Base-by-base conservation (phyloP, 2,888 invertebrate genomes). In the Euspilapteryx auroguttella region DNA sequence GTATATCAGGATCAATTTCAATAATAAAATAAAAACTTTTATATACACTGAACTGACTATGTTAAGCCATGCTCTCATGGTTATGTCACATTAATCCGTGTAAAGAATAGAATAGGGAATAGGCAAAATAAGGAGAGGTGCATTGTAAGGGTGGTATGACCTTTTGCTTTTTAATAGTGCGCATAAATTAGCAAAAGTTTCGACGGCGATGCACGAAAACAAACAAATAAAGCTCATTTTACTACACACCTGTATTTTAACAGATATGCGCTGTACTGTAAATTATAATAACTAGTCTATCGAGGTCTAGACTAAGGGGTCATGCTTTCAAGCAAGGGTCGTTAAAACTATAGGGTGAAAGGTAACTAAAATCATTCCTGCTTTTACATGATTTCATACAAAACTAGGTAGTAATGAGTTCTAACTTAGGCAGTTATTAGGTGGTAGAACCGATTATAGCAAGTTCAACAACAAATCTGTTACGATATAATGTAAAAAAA, bases 131-230 rank as follows among this genome's bases (percentile, higher is more conserved):
- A 68, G 68, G 68, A 26, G 34, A 59, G 71, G 73, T 71, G 73
- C 71, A 55, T 52, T 30, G 44, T 61, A 55, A 45, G 10, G 24
- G 29, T 28, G 10, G 41, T 42, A 38, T 43, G 49, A 45, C 34
- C 36, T 40, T 42, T 33, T 44, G 43, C 44, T 41, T 41, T 45
- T 47, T 37, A 44, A 3, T 41, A 35, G 45, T 44, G 54, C 53
- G 49, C 46, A 49, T 49, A 51, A 54, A 45, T 48, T 41, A 45
- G 43, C 47, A 50, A 50, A 38, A 49, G 55, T 45, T 41, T 49
- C 53, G 49, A 55, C 65, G 68, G 69, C 68, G 58, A 71, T 76
- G 71, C 69, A 73, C 76, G 75, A 77, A 75, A 77, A 77, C 69
- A 75, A 75, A 73, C 73, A 73, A 71, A 68, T 73, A 71, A 75